Conservation (phyloP, 2,888 invertebrate species). For the Eretmocerus hayati region DNA sequence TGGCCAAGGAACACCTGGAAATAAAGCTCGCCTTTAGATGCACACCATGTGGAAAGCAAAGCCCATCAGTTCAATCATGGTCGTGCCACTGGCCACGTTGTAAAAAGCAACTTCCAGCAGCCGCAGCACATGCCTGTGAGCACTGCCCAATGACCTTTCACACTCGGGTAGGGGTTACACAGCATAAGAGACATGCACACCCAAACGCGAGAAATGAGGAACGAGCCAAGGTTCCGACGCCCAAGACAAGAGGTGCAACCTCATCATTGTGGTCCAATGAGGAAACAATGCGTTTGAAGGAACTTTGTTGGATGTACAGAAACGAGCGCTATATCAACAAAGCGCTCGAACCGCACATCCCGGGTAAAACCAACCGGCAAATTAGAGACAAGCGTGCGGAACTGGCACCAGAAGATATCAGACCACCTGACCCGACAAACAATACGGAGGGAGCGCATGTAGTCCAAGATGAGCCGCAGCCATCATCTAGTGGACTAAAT, state of each 20-base stretch:
- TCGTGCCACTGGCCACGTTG: not conserved
- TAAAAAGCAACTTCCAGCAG: not conserved
- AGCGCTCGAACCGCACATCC: not conserved
- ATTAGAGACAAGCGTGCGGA: not conserved
- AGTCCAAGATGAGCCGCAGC: no score
- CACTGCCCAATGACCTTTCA: not conserved
- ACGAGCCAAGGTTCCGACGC: not conserved
- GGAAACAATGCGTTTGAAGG: not conserved
- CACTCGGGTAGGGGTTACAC: not conserved
- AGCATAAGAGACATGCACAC: constrained; percentile 1
- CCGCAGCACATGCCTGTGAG: not conserved
- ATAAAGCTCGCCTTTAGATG: not conserved
- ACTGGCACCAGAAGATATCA: no score
- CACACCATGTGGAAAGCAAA: not conserved
- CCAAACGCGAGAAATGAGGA: not conserved
- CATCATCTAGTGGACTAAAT: no score
- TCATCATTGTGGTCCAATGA: not conserved
- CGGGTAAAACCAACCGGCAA: not conserved
- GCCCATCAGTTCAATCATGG: not conserved
- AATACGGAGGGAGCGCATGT: no score
- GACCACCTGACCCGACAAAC: no score
- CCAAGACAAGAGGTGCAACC: not conserved
- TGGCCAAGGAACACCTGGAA: not conserved
- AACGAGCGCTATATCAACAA: not conserved
- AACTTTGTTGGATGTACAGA: not conserved